Evolutionary conservation across 2,797 vertebrate genomes (phyloP).

Genomic region (Sebastes trivittatus): DNA sequence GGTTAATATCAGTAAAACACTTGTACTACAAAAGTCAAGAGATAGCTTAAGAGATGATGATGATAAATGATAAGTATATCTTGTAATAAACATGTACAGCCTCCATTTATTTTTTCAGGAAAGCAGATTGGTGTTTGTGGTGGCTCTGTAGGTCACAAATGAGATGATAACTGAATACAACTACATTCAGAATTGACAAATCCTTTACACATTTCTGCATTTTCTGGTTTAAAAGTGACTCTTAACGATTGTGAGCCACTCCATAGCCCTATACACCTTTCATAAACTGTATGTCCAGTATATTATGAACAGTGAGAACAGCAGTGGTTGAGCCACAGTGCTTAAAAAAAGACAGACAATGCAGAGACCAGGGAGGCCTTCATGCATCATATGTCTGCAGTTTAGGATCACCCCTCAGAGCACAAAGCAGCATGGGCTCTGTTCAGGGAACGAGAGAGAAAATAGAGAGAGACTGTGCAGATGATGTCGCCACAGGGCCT

Average conservation of each 20-base stretch:
- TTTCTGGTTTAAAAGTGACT: not conserved
- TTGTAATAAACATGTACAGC: not conserved
- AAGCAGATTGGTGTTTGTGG: not conserved
- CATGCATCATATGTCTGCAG: slow-evolving; percentile 46
- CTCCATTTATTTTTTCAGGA: not conserved
- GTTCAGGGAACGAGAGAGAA: slow-evolving; percentile 45
- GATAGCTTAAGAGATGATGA: not conserved
- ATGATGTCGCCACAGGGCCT: slow-evolving; percentile 63
- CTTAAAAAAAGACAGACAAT: not conserved
- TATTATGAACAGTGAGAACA: not conserved
- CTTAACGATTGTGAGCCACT: not conserved
- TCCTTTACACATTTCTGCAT: not conserved
- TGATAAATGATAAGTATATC: not conserved
- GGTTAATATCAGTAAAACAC: not conserved
- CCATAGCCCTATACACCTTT: not conserved
- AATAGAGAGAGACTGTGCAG: slow-evolving; percentile 50
- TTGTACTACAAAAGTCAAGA: not conserved
- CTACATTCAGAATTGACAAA: not conserved
- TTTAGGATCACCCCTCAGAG: slow-evolving; percentile 34
- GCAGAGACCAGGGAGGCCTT: slow-evolving; percentile 14
- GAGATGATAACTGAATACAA: not conserved
- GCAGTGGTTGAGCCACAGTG: not conserved
- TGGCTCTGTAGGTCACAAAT: not conserved
- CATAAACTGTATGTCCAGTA: not conserved
- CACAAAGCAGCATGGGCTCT: slow-evolving; percentile 52